Percentiles rank a stretch among this genome's conserved stretches.
These are phyloP conservation scores for Dryas iulia DNA, from an alignment of 1,140 invertebrate genomes.

Conservation along the genomic window DNA sequence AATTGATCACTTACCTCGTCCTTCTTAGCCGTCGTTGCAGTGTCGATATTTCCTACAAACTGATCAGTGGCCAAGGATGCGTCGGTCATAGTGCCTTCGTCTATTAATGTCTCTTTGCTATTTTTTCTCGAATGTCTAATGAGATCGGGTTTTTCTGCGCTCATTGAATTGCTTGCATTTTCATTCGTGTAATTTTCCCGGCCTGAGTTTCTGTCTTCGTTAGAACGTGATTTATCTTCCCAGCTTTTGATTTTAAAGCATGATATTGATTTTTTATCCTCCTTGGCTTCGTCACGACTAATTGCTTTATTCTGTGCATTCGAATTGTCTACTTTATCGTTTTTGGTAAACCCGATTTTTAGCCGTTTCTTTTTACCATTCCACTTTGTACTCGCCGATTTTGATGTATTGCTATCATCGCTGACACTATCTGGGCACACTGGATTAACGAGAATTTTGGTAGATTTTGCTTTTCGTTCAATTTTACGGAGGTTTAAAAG, in stretches of 20 bases:
- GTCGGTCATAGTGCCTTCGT: slow-evolving; percentile 59
- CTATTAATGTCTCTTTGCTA: slow-evolving; percentile 56
- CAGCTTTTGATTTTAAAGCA: slow-evolving; percentile 75
- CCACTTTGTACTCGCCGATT: slow-evolving; percentile 60
- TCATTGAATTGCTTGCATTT: slow-evolving; percentile 66
- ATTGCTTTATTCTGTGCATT: slow-evolving; percentile 47
- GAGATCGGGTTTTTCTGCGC: slow-evolving; percentile 56
- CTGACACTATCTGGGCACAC: slow-evolving; percentile 68
- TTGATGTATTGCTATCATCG: slow-evolving; percentile 66
- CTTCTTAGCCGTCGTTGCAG: slow-evolving; percentile 45
- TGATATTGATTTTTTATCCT: slow-evolving; percentile 69
- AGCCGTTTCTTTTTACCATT: slow-evolving; percentile 73
- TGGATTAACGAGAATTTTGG: slow-evolving; percentile 75
- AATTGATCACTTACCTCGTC: slow-evolving; percentile 49
- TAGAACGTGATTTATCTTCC: slow-evolving; percentile 62
- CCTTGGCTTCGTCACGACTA: slow-evolving; percentile 55
- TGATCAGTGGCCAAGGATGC: slow-evolving; percentile 41
- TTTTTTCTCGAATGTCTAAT: slow-evolving; percentile 66
- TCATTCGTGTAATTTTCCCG: slow-evolving; percentile 68
- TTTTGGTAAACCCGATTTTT: slow-evolving; percentile 49
- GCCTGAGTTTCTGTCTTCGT: slow-evolving; percentile 56
- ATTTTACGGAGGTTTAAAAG: slow-evolving; percentile 73
- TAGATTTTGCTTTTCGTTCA: slow-evolving; percentile 71
- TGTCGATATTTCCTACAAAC: slow-evolving; percentile 47
- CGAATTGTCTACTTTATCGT: slow-evolving; percentile 45